Evolutionary conservation across 2,113 vertebrate species (phyloP).

Genomic region (Physeter macrocephalus): DNA sequence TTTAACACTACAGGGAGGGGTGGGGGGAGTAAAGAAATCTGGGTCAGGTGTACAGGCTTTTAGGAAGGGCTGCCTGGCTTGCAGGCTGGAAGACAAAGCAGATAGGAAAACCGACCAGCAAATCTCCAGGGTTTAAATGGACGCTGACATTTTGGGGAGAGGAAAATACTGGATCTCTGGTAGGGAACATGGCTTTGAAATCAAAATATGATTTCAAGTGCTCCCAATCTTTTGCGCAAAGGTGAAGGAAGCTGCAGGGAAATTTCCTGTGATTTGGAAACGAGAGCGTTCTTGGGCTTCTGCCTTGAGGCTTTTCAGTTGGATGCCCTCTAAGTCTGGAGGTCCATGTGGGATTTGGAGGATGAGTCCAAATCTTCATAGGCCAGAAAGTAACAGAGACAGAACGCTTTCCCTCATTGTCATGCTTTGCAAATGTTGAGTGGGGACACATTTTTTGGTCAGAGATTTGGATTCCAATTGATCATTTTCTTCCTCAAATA

Average conservation of each 20-base stretch:
- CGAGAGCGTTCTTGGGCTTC: fast-evolving
- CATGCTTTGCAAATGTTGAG: not conserved
- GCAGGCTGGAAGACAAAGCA: conserved; percentile 43
- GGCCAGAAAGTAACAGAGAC: not conserved
- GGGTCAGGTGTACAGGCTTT: not conserved
- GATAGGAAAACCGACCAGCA: not conserved
- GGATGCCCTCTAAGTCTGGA: not conserved
- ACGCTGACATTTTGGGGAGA: not conserved
- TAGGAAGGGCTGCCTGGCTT: not conserved
- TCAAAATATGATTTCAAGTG: not conserved
- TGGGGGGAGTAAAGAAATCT: not conserved
- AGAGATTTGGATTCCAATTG: not conserved
- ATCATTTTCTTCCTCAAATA: not conserved
- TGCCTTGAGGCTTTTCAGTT: fast-evolving
- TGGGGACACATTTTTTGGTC: not conserved
- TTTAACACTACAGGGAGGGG: not conserved
- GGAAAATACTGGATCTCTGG: not conserved
- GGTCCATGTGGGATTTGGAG: not conserved
- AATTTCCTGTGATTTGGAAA: not conserved
- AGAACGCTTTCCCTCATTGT: fast-evolving
- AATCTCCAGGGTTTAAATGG: not conserved
- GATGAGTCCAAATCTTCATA: fast-evolving
- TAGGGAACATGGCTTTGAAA: not conserved
- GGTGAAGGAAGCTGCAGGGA: not conserved
- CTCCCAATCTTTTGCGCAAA: not conserved